These are phyloP conservation scores for Zelostemma sp. DNA, from an alignment of 1,140 invertebrate species.

Conservation along the genomic window DNA sequence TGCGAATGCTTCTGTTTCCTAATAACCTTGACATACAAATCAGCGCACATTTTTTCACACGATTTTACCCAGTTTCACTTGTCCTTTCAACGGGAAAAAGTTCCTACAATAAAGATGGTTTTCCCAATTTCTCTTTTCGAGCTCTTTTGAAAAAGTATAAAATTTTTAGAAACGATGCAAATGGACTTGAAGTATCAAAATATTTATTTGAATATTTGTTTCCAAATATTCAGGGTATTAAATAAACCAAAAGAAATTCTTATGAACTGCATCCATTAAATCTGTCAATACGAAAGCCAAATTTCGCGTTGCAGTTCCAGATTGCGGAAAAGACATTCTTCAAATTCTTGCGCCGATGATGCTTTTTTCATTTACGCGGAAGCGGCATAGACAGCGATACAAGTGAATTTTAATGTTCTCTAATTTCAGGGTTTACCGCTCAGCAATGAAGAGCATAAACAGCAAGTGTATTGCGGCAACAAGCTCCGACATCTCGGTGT, in stretches of 20 bases:
- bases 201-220: no score
- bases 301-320: not conserved
- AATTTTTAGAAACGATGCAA: no score
- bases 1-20: conserved; percentile 35
- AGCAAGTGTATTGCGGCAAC: conserved; percentile 62
- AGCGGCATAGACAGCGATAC: conserved; percentile 38
- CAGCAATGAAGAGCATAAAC: conserved; percentile 45
- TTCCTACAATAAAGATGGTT: no score
- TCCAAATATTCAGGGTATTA: no score
- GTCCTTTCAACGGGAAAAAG: no score
- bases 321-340: conserved; percentile 6
- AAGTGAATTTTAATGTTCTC: conserved; percentile 56
- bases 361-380: conserved; percentile 38
- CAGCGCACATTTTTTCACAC: not conserved
- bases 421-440: conserved; percentile 58
- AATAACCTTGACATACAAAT: no score
- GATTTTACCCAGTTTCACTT: no score
- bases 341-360: conserved; percentile 24
- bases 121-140: no score
- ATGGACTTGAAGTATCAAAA: no score
- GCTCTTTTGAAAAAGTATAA: no score
- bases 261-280: no score
- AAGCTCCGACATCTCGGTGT: conserved; percentile 68
- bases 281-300: no score
- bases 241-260: conserved; percentile 5